Percentiles rank a stretch among this genome's conserved stretches.
Conservation (phyloP, 2,888 invertebrate species). For the Sinodicranocentrus sp. region DNA sequence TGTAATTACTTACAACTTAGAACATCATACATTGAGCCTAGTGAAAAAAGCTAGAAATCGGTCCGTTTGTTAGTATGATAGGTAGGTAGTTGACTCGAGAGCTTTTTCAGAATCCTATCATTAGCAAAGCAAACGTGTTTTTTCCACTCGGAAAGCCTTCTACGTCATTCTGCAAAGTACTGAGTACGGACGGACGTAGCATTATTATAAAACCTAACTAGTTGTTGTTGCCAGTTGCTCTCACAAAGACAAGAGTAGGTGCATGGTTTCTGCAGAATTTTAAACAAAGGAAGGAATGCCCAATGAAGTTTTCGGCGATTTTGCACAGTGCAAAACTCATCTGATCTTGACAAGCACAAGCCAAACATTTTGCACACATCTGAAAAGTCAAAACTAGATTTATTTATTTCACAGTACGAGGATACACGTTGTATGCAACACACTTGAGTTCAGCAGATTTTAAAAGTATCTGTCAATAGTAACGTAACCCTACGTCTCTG, state of each 20-base stretch:
- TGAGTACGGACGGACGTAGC: too few relatives aligned
- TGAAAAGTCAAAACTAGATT: too few relatives aligned
- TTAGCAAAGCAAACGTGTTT: constrained; percentile 11
- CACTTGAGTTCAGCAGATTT: background rate
- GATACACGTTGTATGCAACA: too few relatives aligned
- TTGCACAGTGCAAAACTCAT: too few relatives aligned
- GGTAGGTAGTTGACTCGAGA: background rate
- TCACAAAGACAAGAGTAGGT: background rate
- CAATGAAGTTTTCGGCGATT: background rate
- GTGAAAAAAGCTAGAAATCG: background rate
- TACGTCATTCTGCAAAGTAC: too few relatives aligned
- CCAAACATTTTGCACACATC: too few relatives aligned
- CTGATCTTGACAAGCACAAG: too few relatives aligned
- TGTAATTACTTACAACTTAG: background rate
- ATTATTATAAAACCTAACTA: too few relatives aligned
- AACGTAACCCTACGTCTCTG: too few relatives aligned
- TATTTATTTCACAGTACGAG: too few relatives aligned
- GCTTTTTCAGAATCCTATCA: background rate
- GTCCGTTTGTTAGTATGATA: too few relatives aligned
- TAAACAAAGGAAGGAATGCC: background rate
- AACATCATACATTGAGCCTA: background rate
- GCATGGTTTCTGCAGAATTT: background rate
- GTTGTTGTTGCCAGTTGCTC: background rate
- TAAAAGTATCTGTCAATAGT: background rate
- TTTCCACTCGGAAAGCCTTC: constrained; percentile 37